A percentile compares a stretch with the other conserved stretches of the same genome.
phyloP scores from a whole-genome alignment of 2,113 vertebrate genomes.

The Notiomystis cincta region DNA sequence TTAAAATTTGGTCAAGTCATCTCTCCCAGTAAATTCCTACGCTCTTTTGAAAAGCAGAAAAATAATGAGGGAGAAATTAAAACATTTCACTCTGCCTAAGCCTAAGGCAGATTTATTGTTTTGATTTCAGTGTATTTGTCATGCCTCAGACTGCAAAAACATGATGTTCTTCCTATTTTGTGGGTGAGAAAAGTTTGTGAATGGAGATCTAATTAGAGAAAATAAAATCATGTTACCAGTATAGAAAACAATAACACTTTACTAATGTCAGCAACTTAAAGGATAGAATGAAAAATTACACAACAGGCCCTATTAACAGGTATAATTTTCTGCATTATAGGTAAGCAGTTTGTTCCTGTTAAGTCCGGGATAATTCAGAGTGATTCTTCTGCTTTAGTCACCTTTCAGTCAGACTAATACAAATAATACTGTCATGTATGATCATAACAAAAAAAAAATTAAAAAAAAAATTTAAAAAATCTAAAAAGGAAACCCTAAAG shows the following conservation, averaged over 20 bases:
- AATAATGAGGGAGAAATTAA: neutral
- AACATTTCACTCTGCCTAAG: neutral
- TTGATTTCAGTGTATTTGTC: neutral
- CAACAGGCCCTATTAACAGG: neutral
- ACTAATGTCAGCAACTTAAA: neutral
- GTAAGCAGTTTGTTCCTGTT: neutral
- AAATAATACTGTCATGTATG: neutral
- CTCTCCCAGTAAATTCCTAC: neutral
- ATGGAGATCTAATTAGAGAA: neutral
- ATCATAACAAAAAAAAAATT: neutral
- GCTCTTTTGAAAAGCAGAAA: neutral
- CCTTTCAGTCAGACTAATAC: neutral
- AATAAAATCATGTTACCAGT: neutral
- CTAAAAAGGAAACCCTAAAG: fast-evolving
- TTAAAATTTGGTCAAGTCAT: neutral
- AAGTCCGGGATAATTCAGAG: neutral
- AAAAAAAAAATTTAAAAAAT: too few species aligned
- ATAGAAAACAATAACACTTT: neutral
- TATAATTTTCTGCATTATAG: neutral
- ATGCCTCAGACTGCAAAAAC: neutral
- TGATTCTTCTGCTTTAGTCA: neutral
- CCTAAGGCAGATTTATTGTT: neutral
- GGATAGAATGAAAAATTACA: neutral
- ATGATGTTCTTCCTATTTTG: neutral
- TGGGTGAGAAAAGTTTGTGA: neutral